A percentile compares a stretch with the other conserved stretches of the same genome.
phyloP scores from a whole-genome alignment of 2,888 invertebrate genomes.

The Ormyrus rosae region DNA sequence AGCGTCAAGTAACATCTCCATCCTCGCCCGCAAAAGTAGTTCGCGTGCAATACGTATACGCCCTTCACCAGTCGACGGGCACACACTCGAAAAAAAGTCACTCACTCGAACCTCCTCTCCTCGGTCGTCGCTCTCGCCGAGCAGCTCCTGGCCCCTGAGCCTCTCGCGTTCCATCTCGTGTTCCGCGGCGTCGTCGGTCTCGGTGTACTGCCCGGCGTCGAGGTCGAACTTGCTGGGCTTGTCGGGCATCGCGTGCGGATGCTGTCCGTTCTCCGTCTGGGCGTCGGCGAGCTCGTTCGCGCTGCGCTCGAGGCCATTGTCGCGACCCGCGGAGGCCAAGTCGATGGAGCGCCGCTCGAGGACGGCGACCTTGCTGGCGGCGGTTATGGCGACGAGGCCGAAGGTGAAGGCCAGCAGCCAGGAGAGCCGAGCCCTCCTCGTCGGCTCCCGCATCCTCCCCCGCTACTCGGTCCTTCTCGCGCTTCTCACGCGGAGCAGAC shows the following conservation, averaged over 20 bases:
- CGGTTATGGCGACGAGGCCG: constrained; percentile 51
- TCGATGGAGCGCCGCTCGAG: constrained; percentile 56
- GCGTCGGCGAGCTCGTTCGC: background rate
- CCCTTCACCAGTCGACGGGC: too few relatives aligned
- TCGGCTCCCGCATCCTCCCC: constrained; percentile 58
- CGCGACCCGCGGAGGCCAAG: constrained; percentile 14
- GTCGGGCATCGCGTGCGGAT: constrained; percentile 58
- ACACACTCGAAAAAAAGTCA: background rate
- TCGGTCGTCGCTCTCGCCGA: background rate
- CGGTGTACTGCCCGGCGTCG: constrained; percentile 64
- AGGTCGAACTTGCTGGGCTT: constrained; percentile 72
- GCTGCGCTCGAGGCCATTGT: constrained; percentile 28
- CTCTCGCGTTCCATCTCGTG: constrained; percentile 72
- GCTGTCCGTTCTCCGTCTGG: background rate
- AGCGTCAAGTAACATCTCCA: too few relatives aligned
- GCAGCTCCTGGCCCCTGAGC: background rate
- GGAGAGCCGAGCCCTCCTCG: constrained; percentile 56
- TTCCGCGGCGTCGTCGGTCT: constrained; percentile 71
- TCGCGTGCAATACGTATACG: too few relatives aligned
- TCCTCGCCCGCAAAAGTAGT: too few relatives aligned
- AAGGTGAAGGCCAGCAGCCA: constrained; percentile 60
- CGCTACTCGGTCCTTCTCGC: constrained; percentile 47
- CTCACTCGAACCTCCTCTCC: constrained; percentile 1
- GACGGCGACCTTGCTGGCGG: constrained; percentile 59
- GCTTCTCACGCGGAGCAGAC: constrained; percentile 4